Percentiles rank a stretch among this genome's conserved stretches.
Conservation (phyloP, 2,113 vertebrate genomes). For the Taurulus bubalis region DNA sequence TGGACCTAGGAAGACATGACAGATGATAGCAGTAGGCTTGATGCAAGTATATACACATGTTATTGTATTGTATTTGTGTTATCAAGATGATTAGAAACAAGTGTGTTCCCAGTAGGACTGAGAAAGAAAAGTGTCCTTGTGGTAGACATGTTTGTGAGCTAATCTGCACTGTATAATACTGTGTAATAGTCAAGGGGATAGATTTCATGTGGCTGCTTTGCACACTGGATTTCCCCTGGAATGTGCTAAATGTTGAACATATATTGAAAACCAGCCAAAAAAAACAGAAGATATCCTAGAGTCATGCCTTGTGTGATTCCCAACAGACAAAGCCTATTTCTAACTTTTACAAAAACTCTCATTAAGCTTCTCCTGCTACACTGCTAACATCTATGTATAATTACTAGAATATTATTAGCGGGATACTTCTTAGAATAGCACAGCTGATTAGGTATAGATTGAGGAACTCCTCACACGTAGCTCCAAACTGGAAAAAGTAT, state of each 20-base stretch:
- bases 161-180: constrained; percentile 9
- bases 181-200: neutral
- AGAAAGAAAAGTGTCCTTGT: constrained; percentile 1
- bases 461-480: neutral
- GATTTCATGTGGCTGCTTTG: neutral
- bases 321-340: neutral
- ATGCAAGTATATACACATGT: neutral
- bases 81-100: neutral
- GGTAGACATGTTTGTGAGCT: neutral
- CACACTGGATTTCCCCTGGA: neutral
- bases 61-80: neutral
- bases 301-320: neutral
- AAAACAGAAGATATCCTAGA: constrained; percentile 11
- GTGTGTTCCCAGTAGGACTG: neutral
- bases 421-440: neutral
- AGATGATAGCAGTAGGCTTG: neutral
- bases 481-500: neutral
- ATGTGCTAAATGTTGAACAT: neutral
- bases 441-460: neutral
- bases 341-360: neutral
- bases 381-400: neutral
- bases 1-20: neutral
- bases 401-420: neutral
- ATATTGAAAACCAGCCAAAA: constrained; percentile 12
- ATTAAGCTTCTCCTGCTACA: neutral